Evolutionary conservation across 2,113 vertebrate species (phyloP).

Genomic region (Tichodroma muraria): DNA sequence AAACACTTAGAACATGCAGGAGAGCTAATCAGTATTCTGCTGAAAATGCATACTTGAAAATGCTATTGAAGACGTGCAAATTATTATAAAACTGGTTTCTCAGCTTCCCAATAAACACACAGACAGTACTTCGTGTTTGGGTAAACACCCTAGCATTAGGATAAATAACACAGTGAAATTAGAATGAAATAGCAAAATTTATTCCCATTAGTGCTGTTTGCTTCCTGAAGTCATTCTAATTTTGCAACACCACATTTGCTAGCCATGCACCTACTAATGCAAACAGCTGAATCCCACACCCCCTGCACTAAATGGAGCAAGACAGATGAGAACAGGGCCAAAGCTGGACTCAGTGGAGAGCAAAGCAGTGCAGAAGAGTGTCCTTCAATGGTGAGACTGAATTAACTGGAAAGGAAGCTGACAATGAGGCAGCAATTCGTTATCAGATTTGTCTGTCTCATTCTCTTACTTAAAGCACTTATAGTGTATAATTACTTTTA

Average conservation of each 20-base stretch:
- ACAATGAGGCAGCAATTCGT: neutral
- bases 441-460: neutral
- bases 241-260: neutral
- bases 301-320: neutral
- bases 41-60: neutral
- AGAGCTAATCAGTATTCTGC: neutral
- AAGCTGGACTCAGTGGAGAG: neutral
- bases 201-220: neutral
- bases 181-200: neutral
- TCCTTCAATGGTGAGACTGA: neutral
- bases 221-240: neutral
- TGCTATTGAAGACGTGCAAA: neutral
- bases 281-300: neutral
- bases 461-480: conserved; percentile 9
- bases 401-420: neutral
- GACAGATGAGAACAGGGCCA: neutral
- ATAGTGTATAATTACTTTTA: conserved; percentile 15
- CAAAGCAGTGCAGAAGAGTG: neutral
- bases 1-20: neutral
- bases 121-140: neutral
- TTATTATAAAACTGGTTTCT: neutral
- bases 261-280: neutral
- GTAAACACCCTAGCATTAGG: neutral
- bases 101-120: neutral
- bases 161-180: neutral